Percentiles rank a stretch among this genome's conserved stretches.
These are phyloP conservation scores for Malacoctenus gilli DNA, from an alignment of 2,797 vertebrate genomes.

Conservation along the genomic window DNA sequence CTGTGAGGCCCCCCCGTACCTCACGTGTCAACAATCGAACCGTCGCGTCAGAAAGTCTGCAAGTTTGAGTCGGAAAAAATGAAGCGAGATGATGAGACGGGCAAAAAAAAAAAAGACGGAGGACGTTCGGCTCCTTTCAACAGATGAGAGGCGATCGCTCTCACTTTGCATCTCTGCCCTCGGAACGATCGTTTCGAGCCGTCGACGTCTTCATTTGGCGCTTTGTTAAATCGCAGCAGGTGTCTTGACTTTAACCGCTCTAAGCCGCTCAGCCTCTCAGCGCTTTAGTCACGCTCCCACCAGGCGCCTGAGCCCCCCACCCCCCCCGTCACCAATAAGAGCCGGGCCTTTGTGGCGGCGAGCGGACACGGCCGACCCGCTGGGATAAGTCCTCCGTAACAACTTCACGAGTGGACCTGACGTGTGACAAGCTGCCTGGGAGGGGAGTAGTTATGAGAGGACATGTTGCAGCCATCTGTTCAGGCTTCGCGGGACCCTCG, in stretches of 20 bases:
- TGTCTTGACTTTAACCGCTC: conserved; percentile 63
- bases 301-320: conserved; percentile 62
- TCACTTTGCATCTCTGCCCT: too few relatives aligned
- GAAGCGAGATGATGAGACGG: too few relatives aligned
- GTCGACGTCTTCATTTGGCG: too few relatives aligned
- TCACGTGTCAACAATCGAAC: too few relatives aligned
- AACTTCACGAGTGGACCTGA: conserved; percentile 54
- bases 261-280: conserved; percentile 70
- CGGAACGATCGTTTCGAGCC: too few relatives aligned
- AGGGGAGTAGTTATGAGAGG: conserved; percentile 35
- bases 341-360: conserved; percentile 35
- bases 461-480: conserved; percentile 63
- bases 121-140: too few relatives aligned
- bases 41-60: too few relatives aligned
- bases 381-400: conserved; percentile 64
- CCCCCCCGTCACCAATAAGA: conserved; percentile 56
- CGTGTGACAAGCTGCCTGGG: conserved; percentile 45
- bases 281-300: conserved; percentile 71
- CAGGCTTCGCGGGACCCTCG: conserved; percentile 25
- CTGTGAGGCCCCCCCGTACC: too few relatives aligned
- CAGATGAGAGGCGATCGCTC: too few relatives aligned
- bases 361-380: conserved; percentile 36
- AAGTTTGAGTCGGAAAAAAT: too few relatives aligned
- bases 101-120: too few relatives aligned
- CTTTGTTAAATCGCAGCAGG: conserved; percentile 67